A percentile compares a stretch with the other conserved stretches of the same genome.
Evolutionary conservation across 53 echinoderm and acorn worm genomes (phyloP).

Genomic region (Astropecten irregularis): DNA sequence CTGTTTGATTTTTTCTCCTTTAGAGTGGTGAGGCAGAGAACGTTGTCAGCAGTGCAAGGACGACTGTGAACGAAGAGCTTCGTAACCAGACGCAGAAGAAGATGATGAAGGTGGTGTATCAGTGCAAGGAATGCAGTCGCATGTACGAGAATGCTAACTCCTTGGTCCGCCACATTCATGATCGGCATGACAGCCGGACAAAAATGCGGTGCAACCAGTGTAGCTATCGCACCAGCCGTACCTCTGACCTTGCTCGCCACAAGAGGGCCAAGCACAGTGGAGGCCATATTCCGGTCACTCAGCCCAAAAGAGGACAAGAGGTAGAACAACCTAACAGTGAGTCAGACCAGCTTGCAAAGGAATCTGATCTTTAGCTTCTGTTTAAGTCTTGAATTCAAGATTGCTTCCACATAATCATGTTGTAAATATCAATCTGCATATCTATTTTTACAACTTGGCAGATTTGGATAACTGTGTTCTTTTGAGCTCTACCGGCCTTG

Average conservation of each 20-base stretch:
- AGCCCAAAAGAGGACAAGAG: neutral
- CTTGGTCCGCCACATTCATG: constrained; percentile 45
- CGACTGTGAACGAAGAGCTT: constrained; percentile 6
- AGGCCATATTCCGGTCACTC: neutral
- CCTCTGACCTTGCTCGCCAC: constrained; percentile 43
- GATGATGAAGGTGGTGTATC: constrained; percentile 49
- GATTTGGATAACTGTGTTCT: too few species aligned
- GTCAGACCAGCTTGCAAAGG: too few species aligned
- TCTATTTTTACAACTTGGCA: too few species aligned
- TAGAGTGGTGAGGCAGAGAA: constrained; percentile 14
- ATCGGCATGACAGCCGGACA: constrained; percentile 29
- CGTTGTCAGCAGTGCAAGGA: neutral
- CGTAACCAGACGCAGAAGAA: constrained; percentile 22
- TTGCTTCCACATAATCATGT: too few species aligned
- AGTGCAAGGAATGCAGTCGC: constrained; percentile 47
- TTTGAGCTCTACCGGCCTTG: too few species aligned
- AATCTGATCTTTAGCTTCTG: too few species aligned
- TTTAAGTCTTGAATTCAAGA: too few species aligned
- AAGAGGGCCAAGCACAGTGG: constrained; percentile 37
- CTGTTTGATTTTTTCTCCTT: neutral
- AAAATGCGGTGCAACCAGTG: constrained; percentile 36
- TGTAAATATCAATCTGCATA: too few species aligned
- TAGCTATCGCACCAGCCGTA: constrained; percentile 48
- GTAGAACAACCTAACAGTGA: too few species aligned
- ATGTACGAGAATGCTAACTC: constrained; percentile 47